Evolutionary conservation across 2,888 invertebrate genomes (phyloP).

Genomic region (Fissipunctia ypsillon): DNA sequence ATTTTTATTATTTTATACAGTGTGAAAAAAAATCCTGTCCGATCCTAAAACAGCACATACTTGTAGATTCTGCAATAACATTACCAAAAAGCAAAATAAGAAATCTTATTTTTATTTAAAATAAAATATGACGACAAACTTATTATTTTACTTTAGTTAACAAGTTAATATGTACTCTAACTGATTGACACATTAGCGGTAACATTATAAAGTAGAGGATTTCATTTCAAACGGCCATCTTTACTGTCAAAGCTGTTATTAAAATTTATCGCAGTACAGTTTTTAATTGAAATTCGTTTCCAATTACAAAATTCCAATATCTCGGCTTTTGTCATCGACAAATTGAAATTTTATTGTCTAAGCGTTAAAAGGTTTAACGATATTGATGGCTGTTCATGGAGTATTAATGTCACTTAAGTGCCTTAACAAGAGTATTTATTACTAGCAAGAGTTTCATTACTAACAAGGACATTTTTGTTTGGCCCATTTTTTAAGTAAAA

Average conservation of each 20-base stretch:
- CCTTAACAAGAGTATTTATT: conserved; percentile 60
- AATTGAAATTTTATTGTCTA: conserved; percentile 71
- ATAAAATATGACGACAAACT: not conserved
- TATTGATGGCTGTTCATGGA: conserved; percentile 69
- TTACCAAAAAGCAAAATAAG: not conserved
- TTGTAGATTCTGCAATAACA: not conserved
- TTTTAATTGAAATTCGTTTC: conserved; percentile 45
- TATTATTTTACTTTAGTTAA: not conserved
- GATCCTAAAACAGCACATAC: not conserved
- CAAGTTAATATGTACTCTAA: not conserved
- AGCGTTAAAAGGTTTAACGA: conserved; percentile 69
- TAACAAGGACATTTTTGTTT: not conserved
- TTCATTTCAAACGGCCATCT: not conserved
- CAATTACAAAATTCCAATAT: conserved; percentile 54
- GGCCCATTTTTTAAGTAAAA: not conserved
- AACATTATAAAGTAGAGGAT: not conserved
- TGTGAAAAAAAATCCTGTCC: too few relatives aligned
- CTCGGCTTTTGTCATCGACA: conserved; percentile 60
- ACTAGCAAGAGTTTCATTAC: too few relatives aligned
- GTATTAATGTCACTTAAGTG: conserved; percentile 59
- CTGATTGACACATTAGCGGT: not conserved
- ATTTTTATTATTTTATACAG: not conserved
- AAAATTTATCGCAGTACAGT: conserved; percentile 28
- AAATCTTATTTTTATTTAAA: not conserved
- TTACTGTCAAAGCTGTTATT: conserved; percentile 24